Conservation (phyloP, 2,888 invertebrate genomes). For the Phania funesta region DNA sequence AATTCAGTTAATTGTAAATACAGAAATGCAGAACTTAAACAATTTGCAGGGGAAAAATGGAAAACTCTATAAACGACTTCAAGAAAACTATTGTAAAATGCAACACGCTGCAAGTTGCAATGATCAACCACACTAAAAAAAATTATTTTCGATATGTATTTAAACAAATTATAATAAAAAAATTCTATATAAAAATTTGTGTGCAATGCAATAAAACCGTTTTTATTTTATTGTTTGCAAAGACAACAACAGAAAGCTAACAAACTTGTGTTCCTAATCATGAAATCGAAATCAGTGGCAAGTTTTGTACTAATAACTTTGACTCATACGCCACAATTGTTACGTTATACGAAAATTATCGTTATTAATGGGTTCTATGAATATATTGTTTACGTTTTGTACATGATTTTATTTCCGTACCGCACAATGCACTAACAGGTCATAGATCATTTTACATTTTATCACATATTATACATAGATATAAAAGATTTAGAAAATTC, state of each 20-base stretch:
- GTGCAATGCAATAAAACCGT: slow-evolving; percentile 39
- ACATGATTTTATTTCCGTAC: slow-evolving; percentile 28
- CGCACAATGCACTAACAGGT: neutral
- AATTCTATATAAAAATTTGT: slow-evolving; percentile 28
- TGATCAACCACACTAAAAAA: slow-evolving; percentile 30
- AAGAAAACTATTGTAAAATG: slow-evolving; percentile 27
- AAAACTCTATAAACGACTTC: slow-evolving; percentile 12
- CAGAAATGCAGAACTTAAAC: slow-evolving; percentile 55
- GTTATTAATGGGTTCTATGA: slow-evolving; percentile 12
- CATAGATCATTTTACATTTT: slow-evolving; percentile 41
- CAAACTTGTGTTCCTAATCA: slow-evolving; percentile 54
- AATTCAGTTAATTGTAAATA: slow-evolving; percentile 44
- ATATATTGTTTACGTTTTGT: slow-evolving; percentile 19
- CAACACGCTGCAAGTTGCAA: slow-evolving; percentile 42
- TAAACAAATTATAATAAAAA: slow-evolving; percentile 45
- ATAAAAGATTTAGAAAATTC: neutral
- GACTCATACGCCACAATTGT: slow-evolving; percentile 41
- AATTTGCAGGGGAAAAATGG: slow-evolving; percentile 25
- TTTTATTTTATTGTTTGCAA: slow-evolving; percentile 32
- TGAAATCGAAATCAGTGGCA: slow-evolving; percentile 58
- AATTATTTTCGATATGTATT: slow-evolving; percentile 32
- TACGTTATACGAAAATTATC: slow-evolving; percentile 7
- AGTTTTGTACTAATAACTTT: slow-evolving; percentile 44
- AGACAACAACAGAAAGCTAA: slow-evolving; percentile 12
- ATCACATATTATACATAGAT: slow-evolving; percentile 9